A percentile compares a stretch with the other conserved stretches of the same genome.
These are phyloP conservation scores for Caranx ignobilis DNA, from an alignment of 2,113 vertebrate genomes.

Conservation along the genomic window DNA sequence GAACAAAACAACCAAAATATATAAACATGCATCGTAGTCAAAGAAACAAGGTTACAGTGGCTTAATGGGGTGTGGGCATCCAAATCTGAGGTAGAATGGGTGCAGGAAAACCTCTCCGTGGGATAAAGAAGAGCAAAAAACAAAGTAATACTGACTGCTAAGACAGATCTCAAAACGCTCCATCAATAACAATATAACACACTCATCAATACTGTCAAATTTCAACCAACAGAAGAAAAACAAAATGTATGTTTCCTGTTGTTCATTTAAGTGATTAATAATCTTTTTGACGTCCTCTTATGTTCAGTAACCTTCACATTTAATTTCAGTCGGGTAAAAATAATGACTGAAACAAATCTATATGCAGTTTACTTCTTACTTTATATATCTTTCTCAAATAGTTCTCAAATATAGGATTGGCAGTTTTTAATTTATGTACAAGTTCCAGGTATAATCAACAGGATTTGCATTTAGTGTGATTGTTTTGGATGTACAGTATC, in stretches of 20 bases:
- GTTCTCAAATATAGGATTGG: slow-evolving; percentile 45
- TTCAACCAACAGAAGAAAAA: slow-evolving; percentile 61
- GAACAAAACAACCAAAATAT: slow-evolving; percentile 84
- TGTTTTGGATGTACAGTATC: slow-evolving; percentile 37
- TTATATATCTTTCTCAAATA: slow-evolving; percentile 39
- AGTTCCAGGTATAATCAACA: slow-evolving; percentile 48
- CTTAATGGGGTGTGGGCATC: slow-evolving; percentile 68
- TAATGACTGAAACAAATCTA: slow-evolving; percentile 42
- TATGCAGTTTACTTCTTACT: slow-evolving; percentile 30
- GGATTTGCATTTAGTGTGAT: slow-evolving; percentile 43
- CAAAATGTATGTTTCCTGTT: slow-evolving; percentile 34
- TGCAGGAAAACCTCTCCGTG: slow-evolving; percentile 63
- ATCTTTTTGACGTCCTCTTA: not conserved
- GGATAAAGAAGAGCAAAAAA: slow-evolving; percentile 63
- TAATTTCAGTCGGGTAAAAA: slow-evolving; percentile 47
- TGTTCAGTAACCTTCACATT: slow-evolving; percentile 24
- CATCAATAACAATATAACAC: slow-evolving; percentile 74
- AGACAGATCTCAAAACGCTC: slow-evolving; percentile 72
- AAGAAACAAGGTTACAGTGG: slow-evolving; percentile 78
- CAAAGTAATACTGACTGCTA: slow-evolving; percentile 59
- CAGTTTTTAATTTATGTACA: slow-evolving; percentile 73
- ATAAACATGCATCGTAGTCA: slow-evolving; percentile 82
- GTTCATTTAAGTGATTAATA: slow-evolving; percentile 21
- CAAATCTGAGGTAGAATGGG: slow-evolving; percentile 84
- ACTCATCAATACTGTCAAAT: slow-evolving; percentile 65